Conservation (phyloP, 2,113 vertebrate species). For the Mormoops blainvillei region DNA sequence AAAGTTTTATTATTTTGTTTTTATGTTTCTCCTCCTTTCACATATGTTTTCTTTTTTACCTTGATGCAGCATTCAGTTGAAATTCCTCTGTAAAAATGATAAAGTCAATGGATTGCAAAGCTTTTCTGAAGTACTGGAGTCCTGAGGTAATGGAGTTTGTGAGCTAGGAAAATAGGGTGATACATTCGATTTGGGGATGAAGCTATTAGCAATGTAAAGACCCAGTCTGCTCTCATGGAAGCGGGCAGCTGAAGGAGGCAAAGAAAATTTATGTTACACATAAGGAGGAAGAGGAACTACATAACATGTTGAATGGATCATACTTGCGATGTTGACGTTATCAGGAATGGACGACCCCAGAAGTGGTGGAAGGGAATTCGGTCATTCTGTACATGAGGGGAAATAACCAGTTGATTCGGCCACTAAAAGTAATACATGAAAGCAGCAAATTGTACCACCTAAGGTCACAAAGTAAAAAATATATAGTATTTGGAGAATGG, state of each 20-base stretch:
- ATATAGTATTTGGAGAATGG: neutral
- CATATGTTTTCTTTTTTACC: neutral
- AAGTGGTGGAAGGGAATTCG: neutral
- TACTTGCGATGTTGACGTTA: neutral
- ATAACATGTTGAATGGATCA: neutral
- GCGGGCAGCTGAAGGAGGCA: neutral
- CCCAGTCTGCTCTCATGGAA: neutral
- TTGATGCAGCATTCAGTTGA: neutral
- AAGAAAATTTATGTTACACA: neutral
- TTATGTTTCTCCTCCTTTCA: neutral
- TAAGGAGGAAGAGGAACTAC: neutral
- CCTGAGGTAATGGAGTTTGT: neutral
- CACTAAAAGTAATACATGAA: neutral
- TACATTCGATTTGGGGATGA: neutral
- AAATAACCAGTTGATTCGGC: neutral
- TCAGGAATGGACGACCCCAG: neutral
- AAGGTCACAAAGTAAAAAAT: neutral
- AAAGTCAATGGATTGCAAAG: neutral
- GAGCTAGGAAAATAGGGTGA: neutral
- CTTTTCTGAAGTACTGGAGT: neutral
- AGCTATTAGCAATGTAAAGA: neutral
- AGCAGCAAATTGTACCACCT: neutral
- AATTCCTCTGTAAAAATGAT: neutral
- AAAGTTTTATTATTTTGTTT: neutral
- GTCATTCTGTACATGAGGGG: neutral